Evolutionary conservation across 2,888 invertebrate species (phyloP), one percentile per base, ranked within the genome.

Genomic region (Stenodema calcarata): DNA sequence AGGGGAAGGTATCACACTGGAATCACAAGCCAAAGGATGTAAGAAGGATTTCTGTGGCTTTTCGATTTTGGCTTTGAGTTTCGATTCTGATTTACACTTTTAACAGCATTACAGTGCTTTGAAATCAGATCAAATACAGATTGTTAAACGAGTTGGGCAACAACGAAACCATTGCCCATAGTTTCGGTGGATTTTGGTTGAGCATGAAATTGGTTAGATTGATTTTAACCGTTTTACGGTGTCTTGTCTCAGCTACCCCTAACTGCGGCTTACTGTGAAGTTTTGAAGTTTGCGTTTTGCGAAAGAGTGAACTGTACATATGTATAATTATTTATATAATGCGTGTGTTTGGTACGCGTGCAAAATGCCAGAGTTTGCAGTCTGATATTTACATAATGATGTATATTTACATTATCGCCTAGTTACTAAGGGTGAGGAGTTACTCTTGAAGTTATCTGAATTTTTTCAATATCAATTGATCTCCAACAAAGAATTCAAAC

Each of bases 1-100:
- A 82, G 82, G 82, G n/a, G 82, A 82, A 62, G 44, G 18, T 82
- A 23, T 69, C 82, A 11, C 42, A 28, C 18, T 70, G 82, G 82
- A 47, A 62, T 7, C 69, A 82, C 62, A 18, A 44, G 42, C 62
- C 14, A 14, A 62, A n/a, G 16, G 44, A 82, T 82, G 82, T 82
- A 82, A 82, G 82, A 70, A 18, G 41, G 18, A 70, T 28, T 35
- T 35, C 35, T 62, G 62, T 81, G 81, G 76, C 16, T 79, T 79
- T 28, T 30, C 41, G 81, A n/a, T 0, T 79, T 76, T 23, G 3
- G 80, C 28, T 80, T 35, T 35, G 50, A 6, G 28, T 28, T 44
- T 80, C 50, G 2, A 23, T 80, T 18, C 44, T 23, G 62, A 62
- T 62, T 62, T 62, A 23, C 7, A 35, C 35, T 62, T 62, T 62